Conservation (phyloP, 2,888 invertebrate genomes). For the Tipula confusa region DNA sequence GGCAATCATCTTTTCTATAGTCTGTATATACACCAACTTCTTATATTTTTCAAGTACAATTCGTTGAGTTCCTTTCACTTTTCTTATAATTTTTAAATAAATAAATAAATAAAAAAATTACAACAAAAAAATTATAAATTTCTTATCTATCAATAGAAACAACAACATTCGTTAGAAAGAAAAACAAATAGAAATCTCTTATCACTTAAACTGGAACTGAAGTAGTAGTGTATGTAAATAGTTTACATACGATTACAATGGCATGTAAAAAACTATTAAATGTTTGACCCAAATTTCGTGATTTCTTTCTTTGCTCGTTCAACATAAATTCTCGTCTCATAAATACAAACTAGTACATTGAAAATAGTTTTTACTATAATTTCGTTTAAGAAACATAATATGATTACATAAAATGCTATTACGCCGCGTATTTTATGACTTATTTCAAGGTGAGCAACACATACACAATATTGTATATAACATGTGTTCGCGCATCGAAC, state of each 20-base stretch:
- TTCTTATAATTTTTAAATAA: neutral
- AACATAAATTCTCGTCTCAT: neutral
- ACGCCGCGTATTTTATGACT: no score
- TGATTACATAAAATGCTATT: neutral
- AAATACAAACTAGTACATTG: neutral
- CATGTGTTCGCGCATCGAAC: neutral
- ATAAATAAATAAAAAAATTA: neutral
- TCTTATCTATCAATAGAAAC: neutral
- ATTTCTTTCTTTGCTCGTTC: neutral
- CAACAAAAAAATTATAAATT: neutral
- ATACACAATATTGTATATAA: neutral
- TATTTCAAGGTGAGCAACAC: neutral
- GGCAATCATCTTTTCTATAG: neutral
- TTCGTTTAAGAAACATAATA: neutral
- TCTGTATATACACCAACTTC: neutral
- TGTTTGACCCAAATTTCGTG: neutral
- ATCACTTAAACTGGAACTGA: neutral
- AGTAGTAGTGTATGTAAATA: neutral
- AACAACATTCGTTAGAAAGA: neutral
- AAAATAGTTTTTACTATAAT: neutral
- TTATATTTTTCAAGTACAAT: neutral
- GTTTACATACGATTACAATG: neutral
- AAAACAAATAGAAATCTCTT: neutral
- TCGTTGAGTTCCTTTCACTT: neutral
- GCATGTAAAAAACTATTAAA: neutral